Evolutionary conservation across 1,140 invertebrate genomes (phyloP), one percentile per base, ranked within the genome.

Genomic region (Sitophilus oryzae): DNA sequence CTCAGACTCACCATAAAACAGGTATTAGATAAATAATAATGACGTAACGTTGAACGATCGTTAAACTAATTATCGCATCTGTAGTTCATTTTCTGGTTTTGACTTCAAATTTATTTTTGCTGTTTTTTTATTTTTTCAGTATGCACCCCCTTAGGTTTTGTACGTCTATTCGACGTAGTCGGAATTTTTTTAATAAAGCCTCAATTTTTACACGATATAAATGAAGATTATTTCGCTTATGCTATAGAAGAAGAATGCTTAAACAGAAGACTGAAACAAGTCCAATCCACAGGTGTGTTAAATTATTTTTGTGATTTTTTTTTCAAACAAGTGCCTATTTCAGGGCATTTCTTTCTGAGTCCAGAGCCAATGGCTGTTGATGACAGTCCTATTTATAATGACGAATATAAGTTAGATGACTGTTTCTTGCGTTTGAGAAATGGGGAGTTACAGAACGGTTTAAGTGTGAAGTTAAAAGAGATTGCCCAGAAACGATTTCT

Each of bases 91-190:
- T n/a, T n/a, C n/a, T n/a, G n/a, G n/a, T n/a, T n/a, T n/a, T n/a
- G n/a, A n/a, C n/a, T n/a, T n/a, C n/a, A n/a, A n/a, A n/a, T n/a
- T n/a, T n/a, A n/a, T n/a, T n/a, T n/a, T n/a, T n/a, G n/a, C n/a
- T n/a, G n/a, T n/a, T n/a, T n/a, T n/a, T n/a, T n/a, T n/a, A n/a
- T 30, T 30, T 5, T 52, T 55, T 42, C 44, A 93, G 91, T 96
- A 38, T 96, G 92, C 70, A 97, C 94, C 23, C 95, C 94, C 0
- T 73, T 94, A 45, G 95, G 95, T 41, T 95, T 96, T 75, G 88
- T 91, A 30, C 80, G 84, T 56, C 74, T 97, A 44, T 97, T 97
- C 71, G 89, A 89, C 47, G 86, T 96, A 14, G 85, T 96, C 16
- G 89, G 91, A 42, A 83, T 89, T 55, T 85, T 94, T 62, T 79